Base-by-base conservation (phyloP, 2,797 vertebrate species). In the Cuniculus paca region DNA sequence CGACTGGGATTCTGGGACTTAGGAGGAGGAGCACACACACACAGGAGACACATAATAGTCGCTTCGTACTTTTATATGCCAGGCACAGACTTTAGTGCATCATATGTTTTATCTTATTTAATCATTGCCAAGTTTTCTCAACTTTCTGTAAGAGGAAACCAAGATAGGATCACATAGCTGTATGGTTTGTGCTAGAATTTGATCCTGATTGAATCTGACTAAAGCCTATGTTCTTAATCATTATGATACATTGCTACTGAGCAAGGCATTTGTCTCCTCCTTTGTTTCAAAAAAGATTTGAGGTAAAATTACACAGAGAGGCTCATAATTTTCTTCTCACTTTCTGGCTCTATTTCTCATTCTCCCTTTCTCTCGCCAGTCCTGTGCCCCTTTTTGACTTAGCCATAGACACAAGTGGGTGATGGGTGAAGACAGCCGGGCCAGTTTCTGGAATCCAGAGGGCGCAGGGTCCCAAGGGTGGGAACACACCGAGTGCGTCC, bases 401-500 rank as follows among this genome's bases (percentile, higher is more conserved):
- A 54, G 28, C 36, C 13, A 89, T 31, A 82, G 54, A 42, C 1
- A 1, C n/a, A 63, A 28, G 45, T 39, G 2, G 17, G 22, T n/a
- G 56, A 34, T 72, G 13, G 50, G 12, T 10, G 19, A 87, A 52
- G 42, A 80, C 26, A 48, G 81, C 19, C 34, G n/a, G 72, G 39
- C 34, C 36, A 52, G 28, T 17, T 14, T 14, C 36, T 17, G 34
- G 36, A 79, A 34, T 26, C 70, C 72, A 26, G 17, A 42, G 91
- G 68, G 56, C 4, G 58, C 11, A 1, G 0, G 6, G 36, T 70
- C 50, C 36, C 24, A 11, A 26, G 60, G 72, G 13, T 22, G 5
- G 74, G 72, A 28, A 17, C 2, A 8, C 0, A 9, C 16, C 0
- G 3, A 52, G 52, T 28, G 2, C 48, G 50, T 26, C 12, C 45